A percentile compares a stretch with the other conserved stretches of the same genome.
These are phyloP conservation scores for Aplodontia rufa DNA, from an alignment of 2,113 vertebrate species.

Conservation along the genomic window DNA sequence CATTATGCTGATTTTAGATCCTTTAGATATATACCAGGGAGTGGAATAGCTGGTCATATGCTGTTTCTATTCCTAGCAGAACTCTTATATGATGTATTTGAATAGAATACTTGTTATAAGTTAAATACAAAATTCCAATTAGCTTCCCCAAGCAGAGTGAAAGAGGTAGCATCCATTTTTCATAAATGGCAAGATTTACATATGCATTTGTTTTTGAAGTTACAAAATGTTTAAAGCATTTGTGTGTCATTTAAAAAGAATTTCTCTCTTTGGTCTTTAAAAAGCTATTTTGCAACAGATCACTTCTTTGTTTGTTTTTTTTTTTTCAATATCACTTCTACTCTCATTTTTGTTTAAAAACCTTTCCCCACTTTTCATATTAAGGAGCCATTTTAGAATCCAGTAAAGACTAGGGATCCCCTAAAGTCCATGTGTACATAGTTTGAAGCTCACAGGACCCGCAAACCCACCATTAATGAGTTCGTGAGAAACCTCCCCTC, in stretches of 20 bases:
- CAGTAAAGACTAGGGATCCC: background rate
- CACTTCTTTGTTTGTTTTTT: background rate
- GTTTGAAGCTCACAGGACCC: background rate
- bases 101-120: background rate
- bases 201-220: background rate
- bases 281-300: background rate
- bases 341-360: background rate
- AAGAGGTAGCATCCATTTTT: background rate
- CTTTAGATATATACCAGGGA: no score
- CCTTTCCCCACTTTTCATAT: background rate
- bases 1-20: no score
- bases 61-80: no score
- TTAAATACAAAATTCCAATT: background rate
- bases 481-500: background rate
- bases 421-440: background rate
- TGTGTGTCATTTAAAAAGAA: background rate
- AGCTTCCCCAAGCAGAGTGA: background rate
- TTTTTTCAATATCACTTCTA: background rate
- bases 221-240: background rate
- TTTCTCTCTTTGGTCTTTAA: background rate
- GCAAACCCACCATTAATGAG: background rate
- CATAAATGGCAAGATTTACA: background rate
- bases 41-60: no score
- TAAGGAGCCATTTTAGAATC: background rate
- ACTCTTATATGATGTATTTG: background rate